Evolutionary conservation across 2,888 invertebrate genomes (phyloP), one percentile per base, ranked within the genome.

Genomic region (Synergus laeviventris): DNA sequence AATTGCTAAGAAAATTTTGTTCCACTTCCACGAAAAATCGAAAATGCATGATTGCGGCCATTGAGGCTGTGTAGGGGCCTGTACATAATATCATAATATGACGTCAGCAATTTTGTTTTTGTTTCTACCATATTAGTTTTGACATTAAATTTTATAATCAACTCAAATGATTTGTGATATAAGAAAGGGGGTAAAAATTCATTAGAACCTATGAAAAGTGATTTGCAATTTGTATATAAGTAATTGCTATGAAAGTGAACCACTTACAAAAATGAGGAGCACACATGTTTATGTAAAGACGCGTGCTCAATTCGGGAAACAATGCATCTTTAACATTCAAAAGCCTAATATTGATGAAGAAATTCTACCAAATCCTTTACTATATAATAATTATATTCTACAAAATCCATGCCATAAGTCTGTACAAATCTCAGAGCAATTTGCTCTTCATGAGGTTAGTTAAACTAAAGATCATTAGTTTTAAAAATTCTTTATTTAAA

Each of bases 261-360:
- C 45, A 45, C 21, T 8, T 36, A 11, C 4, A 11, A 70, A 36
- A 74, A 92, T 92, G 92, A 92, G 93, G 82, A 86, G 92, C 24
- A 90, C 91, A 81, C 93, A 92, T 86, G 91, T 92, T 18, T 96
- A 95, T 87, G 93, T 94, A 79, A 95, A 94, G 89, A 94, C 94
- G 82, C 93, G 96, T 60, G 93, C 92, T 81, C 92, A 94, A 80
- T 96, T 95, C 88, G 96, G 96, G 0, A 92, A 93, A 82, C 94
- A 95, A 86, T 94, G 94, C 73, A 88, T 94, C 66, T 96, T 97
- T 87, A 92, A 93, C 79, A 94, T 95, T 85, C 93, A 93, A 85
- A 94, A 94, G n/a, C 79, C 86, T 9, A 83, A 78, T 4, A 76
- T 87, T 8, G 77, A 88, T 74, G 88, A 88, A 56, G 84, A 90